Conservation (phyloP, 1,140 invertebrate species). For the Littorina saxatilis region DNA sequence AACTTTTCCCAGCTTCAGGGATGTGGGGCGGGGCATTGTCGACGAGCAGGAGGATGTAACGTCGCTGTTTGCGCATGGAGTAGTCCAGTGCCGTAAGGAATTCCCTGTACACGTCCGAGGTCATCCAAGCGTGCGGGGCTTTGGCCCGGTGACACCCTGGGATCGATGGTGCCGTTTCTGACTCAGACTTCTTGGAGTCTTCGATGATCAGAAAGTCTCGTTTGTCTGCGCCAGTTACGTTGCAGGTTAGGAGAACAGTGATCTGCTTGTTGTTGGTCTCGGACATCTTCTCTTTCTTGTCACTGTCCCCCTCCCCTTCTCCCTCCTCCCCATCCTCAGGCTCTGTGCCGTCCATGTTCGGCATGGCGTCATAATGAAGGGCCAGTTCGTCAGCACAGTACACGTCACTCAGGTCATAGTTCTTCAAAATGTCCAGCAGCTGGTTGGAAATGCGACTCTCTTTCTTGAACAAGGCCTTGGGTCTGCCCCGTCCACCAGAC, state of each 20-base stretch:
- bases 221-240: slow-evolving; percentile 31
- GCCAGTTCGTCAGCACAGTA: slow-evolving; percentile 28
- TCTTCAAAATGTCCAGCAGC: slow-evolving; percentile 32
- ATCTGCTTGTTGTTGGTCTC: background rate
- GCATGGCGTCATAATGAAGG: slow-evolving; percentile 26
- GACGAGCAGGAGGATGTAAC: slow-evolving; percentile 31
- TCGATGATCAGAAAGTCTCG: background rate
- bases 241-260: slow-evolving; percentile 28
- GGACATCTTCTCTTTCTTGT: background rate
- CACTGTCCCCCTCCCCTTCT: background rate
- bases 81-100: slow-evolving; percentile 24
- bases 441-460: slow-evolving; percentile 34
- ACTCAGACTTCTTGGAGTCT: background rate
- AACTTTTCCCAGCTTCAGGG: slow-evolving; percentile 6
- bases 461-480: slow-evolving; percentile 11
- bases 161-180: background rate
- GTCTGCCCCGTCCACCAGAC: background rate
- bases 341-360: slow-evolving; percentile 2
- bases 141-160: slow-evolving; percentile 19
- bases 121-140: slow-evolving; percentile 27
- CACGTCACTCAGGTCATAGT: slow-evolving; percentile 32
- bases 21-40: slow-evolving; percentile 17
- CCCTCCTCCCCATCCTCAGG: background rate
- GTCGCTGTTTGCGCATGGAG: slow-evolving; percentile 25
- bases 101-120: slow-evolving; percentile 10